Evolutionary conservation across 2,888 invertebrate genomes (phyloP).

Genomic region (Cephus rjabovi): DNA sequence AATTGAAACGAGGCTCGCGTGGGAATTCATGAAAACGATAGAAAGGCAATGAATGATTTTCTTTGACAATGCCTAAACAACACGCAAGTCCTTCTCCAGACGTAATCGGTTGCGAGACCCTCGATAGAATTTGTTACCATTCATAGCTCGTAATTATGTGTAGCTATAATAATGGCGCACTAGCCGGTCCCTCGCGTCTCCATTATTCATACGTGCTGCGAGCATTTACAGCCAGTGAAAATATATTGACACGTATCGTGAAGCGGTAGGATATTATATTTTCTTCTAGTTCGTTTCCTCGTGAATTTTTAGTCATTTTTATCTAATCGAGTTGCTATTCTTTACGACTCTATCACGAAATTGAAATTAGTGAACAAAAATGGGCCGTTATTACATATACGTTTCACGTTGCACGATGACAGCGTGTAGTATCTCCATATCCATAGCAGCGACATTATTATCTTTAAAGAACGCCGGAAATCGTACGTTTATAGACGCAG

Average conservation of each 20-base stretch:
- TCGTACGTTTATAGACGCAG: slow-evolving; percentile 31
- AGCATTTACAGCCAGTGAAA: not conserved
- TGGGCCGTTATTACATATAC: no score
- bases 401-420: no score
- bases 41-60: not conserved
- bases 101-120: not conserved
- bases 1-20: not conserved
- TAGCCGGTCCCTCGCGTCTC: not conserved
- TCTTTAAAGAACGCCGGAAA: slow-evolving; percentile 38
- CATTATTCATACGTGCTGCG: not conserved
- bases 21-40: not conserved
- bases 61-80: not conserved
- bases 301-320: not conserved
- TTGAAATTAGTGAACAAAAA: no score
- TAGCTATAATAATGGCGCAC: not conserved
- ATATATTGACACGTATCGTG: not conserved
- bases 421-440: not conserved
- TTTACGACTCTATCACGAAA: no score
- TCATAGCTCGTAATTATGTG: not conserved
- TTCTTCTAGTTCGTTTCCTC: not conserved
- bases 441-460: slow-evolving; percentile 40
- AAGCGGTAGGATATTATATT: not conserved
- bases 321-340: no score
- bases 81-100: not conserved
- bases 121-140: not conserved